phyloP scores from a whole-genome alignment of 2,888 invertebrate species.

The Polyommatus icarus region DNA sequence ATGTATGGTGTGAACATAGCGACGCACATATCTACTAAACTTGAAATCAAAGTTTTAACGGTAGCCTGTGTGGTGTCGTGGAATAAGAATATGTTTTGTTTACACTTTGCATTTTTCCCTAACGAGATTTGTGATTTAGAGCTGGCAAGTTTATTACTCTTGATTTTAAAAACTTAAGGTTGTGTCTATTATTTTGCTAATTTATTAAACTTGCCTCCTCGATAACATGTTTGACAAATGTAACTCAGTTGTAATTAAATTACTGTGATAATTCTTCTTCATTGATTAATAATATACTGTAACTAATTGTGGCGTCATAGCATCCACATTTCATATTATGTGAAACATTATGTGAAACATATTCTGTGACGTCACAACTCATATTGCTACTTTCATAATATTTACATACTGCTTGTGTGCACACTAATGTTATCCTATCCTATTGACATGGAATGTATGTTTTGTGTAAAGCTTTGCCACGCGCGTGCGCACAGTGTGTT shows the following conservation, averaged over 20 bases:
- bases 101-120: background rate
- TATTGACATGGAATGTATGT: background rate
- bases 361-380: conserved; percentile 20
- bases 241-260: background rate
- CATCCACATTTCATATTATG: background rate
- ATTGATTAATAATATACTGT: background rate
- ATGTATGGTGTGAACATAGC: background rate
- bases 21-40: background rate
- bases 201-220: background rate
- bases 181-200: background rate
- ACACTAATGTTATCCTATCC: conserved; percentile 12
- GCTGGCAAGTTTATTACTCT: background rate
- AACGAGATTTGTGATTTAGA: background rate
- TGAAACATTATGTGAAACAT: background rate
- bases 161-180: background rate
- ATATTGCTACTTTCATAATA: background rate
- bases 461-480: background rate
- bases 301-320: conserved; percentile 4
- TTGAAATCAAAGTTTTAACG: background rate
- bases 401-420: background rate
- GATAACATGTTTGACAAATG: background rate
- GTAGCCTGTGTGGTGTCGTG: background rate
- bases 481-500: conserved; percentile 16
- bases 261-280: background rate
- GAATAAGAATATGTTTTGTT: background rate